Evolutionary conservation across 2,797 vertebrate species (phyloP), one percentile per base, ranked within the genome.

Genomic region (Otolemur crassicaudatus): DNA sequence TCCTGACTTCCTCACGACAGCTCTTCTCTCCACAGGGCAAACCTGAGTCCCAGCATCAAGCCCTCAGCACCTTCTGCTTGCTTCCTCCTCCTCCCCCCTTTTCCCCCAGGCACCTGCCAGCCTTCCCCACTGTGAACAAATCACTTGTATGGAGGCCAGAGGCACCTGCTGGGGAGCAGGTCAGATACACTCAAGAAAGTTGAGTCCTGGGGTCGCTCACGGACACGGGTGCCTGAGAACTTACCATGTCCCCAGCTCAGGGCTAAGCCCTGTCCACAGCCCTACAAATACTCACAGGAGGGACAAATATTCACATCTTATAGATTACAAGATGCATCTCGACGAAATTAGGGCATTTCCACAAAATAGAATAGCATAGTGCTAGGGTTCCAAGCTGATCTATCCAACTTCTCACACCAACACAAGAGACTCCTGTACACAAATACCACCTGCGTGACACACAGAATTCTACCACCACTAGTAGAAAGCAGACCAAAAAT

Each of bases 61-160:
- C 2, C 27, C 9, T 23, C 69, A 0, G 3, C 0, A 23, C 23
- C 19, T 0, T 80, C 46, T 43, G 25, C 4, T 17, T 4, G 22
- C 4, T 16, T 17, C 34, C 20, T 49, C 25, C 56, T 14, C 14
- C 17, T 23, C 60, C 12, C 16, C 16, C 60, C 46, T 12, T 46
- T 31, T 56, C 11, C 56, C 29, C 25, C 12, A 6, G 10, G 17
- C 20, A 1, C 11, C 40, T 2, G 0, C 23, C 63, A 72, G 53
- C 0, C 25, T 63, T 46, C 56, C 46, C 5, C 19, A 19, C 25
- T 7, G 2, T 10, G n/a, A 17, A 9, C 43, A 63, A 31, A 34
- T 34, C 13, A 25, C 0, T n/a, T 25, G 12, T 4, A 7, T 7
- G 4, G 14, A 25, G 19, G 7, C 27, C 56, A 12, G 19, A 8